These are phyloP conservation scores for Drosophila virilis DNA, from an alignment of 1,140 invertebrate species.

Conservation along the genomic window DNA sequence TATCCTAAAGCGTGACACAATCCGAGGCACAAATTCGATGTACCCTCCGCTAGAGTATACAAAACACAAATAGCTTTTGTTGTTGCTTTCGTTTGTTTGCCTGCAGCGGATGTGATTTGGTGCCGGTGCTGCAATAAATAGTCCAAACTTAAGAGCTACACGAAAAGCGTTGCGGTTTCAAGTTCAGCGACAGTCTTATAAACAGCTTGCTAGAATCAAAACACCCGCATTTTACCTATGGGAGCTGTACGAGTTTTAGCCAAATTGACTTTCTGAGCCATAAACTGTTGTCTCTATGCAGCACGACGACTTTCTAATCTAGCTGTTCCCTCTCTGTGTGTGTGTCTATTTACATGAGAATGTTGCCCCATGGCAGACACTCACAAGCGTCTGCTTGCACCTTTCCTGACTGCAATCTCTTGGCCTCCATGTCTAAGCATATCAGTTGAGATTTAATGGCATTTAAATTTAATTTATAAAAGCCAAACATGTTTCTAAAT, in stretches of 20 bases:
- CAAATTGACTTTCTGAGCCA: constrained; percentile 1
- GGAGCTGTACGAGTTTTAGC: neutral
- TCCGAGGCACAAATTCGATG: neutral
- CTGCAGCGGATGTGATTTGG: constrained; percentile 50
- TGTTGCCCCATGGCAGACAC: constrained; percentile 17
- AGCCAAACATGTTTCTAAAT: constrained; percentile 69
- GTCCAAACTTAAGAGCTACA: constrained; percentile 15
- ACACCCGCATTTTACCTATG: constrained; percentile 52
- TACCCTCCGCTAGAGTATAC: constrained; percentile 4
- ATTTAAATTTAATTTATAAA: constrained; percentile 75
- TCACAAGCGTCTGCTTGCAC: constrained; percentile 21
- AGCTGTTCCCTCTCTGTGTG: constrained; percentile 6
- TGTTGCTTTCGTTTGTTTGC: constrained; percentile 42
- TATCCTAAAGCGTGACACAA: no score
- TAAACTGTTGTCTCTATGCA: constrained; percentile 42
- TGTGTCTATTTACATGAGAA: constrained; percentile 46
- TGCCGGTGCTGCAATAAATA: constrained; percentile 61
- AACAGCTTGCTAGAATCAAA: constrained; percentile 57
- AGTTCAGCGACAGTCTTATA: constrained; percentile 55
- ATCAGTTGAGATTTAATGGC: constrained; percentile 64
- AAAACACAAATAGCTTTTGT: constrained; percentile 32
- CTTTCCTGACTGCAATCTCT: constrained; percentile 27
- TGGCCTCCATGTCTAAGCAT: constrained; percentile 12
- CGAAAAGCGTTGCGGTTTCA: constrained; percentile 47
- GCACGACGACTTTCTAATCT: constrained; percentile 69